phyloP scores from a whole-genome alignment of 2,888 invertebrate species.

The Thecocarcelia acutangulata region DNA sequence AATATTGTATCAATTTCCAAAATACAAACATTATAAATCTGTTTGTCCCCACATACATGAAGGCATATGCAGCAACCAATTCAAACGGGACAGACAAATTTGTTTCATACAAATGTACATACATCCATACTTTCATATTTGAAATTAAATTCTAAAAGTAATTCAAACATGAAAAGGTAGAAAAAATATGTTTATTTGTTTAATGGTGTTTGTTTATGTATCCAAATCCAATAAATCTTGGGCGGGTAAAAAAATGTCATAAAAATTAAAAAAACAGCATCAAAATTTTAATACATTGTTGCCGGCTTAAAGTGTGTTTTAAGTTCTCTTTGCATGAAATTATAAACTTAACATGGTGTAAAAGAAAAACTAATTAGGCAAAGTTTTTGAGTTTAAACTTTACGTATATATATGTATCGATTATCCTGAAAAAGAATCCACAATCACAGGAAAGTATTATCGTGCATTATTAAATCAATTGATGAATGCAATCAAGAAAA shows the following conservation, averaged over 20 bases:
- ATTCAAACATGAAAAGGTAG: slow-evolving; percentile 13
- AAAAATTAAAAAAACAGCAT: slow-evolving; percentile 65
- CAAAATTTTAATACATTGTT: slow-evolving; percentile 35
- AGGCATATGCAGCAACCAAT: slow-evolving; percentile 4
- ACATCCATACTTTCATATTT: no score
- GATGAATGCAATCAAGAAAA: no score
- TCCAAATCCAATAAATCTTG: slow-evolving; percentile 51
- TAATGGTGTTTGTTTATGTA: slow-evolving; percentile 2
- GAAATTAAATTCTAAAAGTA: slow-evolving; percentile 59
- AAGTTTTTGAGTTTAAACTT: not conserved
- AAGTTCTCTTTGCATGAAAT: slow-evolving; percentile 13
- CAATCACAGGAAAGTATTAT: no score
- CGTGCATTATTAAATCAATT: no score
- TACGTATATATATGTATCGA: no score
- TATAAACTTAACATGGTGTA: no score
- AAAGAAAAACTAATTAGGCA: no score
- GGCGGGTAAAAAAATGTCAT: slow-evolving; percentile 50
- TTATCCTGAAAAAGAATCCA: no score
- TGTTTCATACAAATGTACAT: slow-evolving; percentile 29
- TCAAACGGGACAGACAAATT: slow-evolving; percentile 1
- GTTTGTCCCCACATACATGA: not conserved
- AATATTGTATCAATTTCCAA: slow-evolving; percentile 36
- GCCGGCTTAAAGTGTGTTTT: slow-evolving; percentile 9
- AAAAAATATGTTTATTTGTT: not conserved
- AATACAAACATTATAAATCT: not conserved